A percentile compares a stretch with the other conserved stretches of the same genome.
Conservation (phyloP, 2,113 vertebrate genomes). For the Aptenodytes forsteri region DNA sequence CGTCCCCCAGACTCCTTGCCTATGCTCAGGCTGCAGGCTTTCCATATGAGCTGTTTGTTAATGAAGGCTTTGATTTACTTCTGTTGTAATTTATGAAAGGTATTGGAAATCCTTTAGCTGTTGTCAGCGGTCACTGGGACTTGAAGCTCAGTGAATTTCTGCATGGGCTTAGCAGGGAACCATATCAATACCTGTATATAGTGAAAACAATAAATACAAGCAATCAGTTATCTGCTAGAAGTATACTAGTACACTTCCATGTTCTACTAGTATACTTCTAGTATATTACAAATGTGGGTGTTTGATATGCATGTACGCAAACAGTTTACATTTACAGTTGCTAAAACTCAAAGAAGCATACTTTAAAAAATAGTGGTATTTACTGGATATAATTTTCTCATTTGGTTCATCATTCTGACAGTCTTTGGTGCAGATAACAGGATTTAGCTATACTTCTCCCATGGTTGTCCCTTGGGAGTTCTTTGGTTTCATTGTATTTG, state of each 20-base stretch:
- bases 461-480: accelerated
- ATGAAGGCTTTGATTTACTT: neutral
- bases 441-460: neutral
- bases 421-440: neutral
- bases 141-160: neutral
- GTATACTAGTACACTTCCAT: neutral
- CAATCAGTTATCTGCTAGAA: neutral
- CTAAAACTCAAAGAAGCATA: neutral
- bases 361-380: neutral
- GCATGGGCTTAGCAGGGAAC: neutral
- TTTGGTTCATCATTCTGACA: neutral
- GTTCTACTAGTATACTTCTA: neutral
- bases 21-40: neutral
- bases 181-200: neutral
- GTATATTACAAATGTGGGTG: neutral
- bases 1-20: neutral
- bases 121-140: neutral
- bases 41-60: neutral
- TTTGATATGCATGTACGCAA: neutral
- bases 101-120: neutral
- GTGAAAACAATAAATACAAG: neutral
- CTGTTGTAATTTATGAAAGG: neutral
- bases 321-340: neutral
- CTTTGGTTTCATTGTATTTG: neutral
- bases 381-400: neutral